A percentile compares a stretch with the other conserved stretches of the same genome.
phyloP scores from a whole-genome alignment of 1,140 invertebrate species.

The Drosophila grimshawi region DNA sequence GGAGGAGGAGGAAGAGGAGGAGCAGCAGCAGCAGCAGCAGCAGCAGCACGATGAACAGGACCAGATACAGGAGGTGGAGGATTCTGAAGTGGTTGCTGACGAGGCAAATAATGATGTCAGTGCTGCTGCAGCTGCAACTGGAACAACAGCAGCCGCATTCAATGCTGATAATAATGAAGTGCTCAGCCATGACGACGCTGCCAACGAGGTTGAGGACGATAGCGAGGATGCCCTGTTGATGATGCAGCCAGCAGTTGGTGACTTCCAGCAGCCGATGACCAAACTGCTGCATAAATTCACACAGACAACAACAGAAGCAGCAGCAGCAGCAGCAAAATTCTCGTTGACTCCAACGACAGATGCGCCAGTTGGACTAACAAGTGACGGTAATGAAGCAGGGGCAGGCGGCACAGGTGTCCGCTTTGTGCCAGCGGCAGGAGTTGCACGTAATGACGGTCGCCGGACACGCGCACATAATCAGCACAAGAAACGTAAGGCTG shows the following conservation, averaged over 20 bases:
- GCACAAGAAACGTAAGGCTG: conserved; percentile 68
- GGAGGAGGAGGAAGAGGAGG: conserved; percentile 6
- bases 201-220: conserved; percentile 26
- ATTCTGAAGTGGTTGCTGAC: conserved; percentile 46
- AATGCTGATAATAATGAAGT: conserved; percentile 66
- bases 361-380: conserved; percentile 50
- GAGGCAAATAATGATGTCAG: conserved; percentile 62
- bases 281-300: conserved; percentile 53
- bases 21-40: not conserved
- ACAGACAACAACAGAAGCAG: conserved; percentile 24
- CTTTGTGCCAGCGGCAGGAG: conserved; percentile 48
- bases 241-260: conserved; percentile 50
- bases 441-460: conserved; percentile 57
- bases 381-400: conserved; percentile 59
- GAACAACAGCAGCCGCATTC: conserved; percentile 32
- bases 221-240: conserved; percentile 45
- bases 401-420: conserved; percentile 57
- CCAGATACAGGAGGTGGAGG: not conserved
- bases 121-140: conserved; percentile 4
- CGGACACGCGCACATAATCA: conserved; percentile 71
- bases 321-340: conserved; percentile 7
- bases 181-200: conserved; percentile 43
- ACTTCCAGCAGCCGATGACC: conserved; percentile 1
- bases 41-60: conserved; percentile 5
- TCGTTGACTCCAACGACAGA: not conserved